Conservation (phyloP, 2,888 invertebrate species). For the Melieria picta region DNA sequence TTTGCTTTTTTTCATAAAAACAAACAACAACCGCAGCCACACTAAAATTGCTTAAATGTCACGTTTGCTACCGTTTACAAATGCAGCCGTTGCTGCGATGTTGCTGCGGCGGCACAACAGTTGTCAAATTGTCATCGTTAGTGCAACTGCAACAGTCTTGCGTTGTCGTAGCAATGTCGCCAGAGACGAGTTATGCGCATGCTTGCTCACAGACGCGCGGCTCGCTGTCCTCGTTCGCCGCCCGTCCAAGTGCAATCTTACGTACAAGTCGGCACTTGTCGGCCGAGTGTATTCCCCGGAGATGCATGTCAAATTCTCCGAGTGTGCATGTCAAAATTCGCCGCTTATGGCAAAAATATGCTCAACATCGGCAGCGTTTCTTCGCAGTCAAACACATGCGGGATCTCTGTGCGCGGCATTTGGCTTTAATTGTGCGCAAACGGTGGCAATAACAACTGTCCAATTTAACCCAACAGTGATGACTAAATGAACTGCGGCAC, state of each 20-base stretch:
- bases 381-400: too few relatives aligned
- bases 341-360: constrained; percentile 32
- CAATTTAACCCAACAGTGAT: too few relatives aligned
- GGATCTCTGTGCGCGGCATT: too few relatives aligned
- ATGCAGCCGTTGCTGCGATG: neutral
- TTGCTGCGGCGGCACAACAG: constrained; percentile 8
- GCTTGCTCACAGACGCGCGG: too few relatives aligned
- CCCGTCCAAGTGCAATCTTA: too few relatives aligned
- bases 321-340: constrained; percentile 23
- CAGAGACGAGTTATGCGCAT: too few relatives aligned
- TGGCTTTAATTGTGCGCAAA: too few relatives aligned
- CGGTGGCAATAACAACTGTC: too few relatives aligned
- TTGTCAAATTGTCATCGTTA: constrained; percentile 31
- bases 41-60: constrained; percentile 10
- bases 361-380: neutral
- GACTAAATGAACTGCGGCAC: too few relatives aligned
- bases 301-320: constrained; percentile 42
- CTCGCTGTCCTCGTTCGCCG: too few relatives aligned
- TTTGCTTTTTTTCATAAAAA: too few relatives aligned
- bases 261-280: too few relatives aligned
- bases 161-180: neutral
- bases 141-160: constrained; percentile 12
- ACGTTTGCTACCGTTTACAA: constrained; percentile 15
- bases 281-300: constrained; percentile 41
- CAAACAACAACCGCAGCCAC: neutral